These are phyloP conservation scores for Antitype chi DNA, from an alignment of 2,888 invertebrate species.

Conservation along the genomic window DNA sequence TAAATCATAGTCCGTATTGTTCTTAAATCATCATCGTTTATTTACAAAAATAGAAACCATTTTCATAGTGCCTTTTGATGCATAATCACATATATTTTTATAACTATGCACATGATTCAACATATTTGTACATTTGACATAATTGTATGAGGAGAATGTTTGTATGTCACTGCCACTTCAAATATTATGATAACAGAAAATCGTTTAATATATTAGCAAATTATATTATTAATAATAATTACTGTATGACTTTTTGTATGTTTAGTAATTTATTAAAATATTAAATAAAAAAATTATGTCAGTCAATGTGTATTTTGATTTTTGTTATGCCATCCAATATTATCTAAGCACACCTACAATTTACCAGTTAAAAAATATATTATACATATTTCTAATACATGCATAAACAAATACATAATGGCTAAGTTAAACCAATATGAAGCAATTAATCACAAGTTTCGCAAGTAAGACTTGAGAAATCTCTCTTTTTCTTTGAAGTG, in stretches of 20 bases:
- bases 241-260: slow-evolving; percentile 64
- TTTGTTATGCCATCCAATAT: slow-evolving; percentile 29
- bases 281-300: slow-evolving; percentile 63
- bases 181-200: slow-evolving; percentile 55
- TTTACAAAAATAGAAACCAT: slow-evolving; percentile 89
- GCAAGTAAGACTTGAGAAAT: slow-evolving; percentile 16
- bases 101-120: slow-evolving; percentile 83
- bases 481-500: slow-evolving; percentile 43
- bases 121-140: slow-evolving; percentile 65
- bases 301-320: slow-evolving; percentile 62
- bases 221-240: slow-evolving; percentile 59
- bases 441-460: slow-evolving; percentile 19
- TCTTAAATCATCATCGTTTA: slow-evolving; percentile 80
- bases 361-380: slow-evolving; percentile 37
- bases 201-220: slow-evolving; percentile 60
- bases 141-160: slow-evolving; percentile 57
- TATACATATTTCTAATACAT: slow-evolving; percentile 42
- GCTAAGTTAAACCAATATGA: slow-evolving; percentile 17
- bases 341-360: slow-evolving; percentile 29
- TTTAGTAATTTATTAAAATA: slow-evolving; percentile 67
- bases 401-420: slow-evolving; percentile 34
- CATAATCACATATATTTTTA: slow-evolving; percentile 73
- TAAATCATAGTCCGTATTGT: slow-evolving; percentile 61
- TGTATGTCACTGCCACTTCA: slow-evolving; percentile 64
- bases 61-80: slow-evolving; percentile 75